Evolutionary conservation across 92 coral and sea anemone species (phyloP).

Genomic region (Porites divaricata): DNA sequence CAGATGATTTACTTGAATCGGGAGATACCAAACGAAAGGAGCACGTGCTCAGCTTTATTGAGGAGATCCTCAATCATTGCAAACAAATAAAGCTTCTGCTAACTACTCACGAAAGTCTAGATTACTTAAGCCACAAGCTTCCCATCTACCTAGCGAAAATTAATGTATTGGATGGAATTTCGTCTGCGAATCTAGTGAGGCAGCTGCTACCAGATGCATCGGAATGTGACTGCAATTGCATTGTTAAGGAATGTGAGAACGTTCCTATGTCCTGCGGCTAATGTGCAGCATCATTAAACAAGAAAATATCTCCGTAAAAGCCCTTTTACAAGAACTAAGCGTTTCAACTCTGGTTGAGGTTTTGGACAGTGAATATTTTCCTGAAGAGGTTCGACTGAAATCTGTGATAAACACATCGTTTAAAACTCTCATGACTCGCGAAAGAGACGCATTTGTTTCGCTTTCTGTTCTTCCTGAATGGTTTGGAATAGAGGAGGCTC

Average conservation of each 20-base stretch:
- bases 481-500: background rate
- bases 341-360: conserved; percentile 6
- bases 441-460: conserved; percentile 1
- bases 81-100: conserved; percentile 4
- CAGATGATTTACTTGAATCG: conserved; percentile 15
- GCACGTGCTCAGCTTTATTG: background rate
- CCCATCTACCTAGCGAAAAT: background rate
- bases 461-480: conserved; percentile 9
- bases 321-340: background rate
- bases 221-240: background rate
- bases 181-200: background rate
- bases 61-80: background rate
- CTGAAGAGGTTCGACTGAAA: background rate
- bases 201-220: background rate
- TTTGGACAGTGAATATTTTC: background rate
- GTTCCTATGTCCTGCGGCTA: conserved; percentile 15
- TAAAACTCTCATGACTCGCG: background rate
- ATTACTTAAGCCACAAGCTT: background rate
- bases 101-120: conserved; percentile 6
- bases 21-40: background rate
- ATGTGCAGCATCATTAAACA: conserved; percentile 1
- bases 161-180: conserved; percentile 6
- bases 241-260: background rate
- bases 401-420: background rate
- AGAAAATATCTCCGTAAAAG: background rate